Conservation (phyloP, 2,888 invertebrate species). For the Ectemnius continuus region DNA sequence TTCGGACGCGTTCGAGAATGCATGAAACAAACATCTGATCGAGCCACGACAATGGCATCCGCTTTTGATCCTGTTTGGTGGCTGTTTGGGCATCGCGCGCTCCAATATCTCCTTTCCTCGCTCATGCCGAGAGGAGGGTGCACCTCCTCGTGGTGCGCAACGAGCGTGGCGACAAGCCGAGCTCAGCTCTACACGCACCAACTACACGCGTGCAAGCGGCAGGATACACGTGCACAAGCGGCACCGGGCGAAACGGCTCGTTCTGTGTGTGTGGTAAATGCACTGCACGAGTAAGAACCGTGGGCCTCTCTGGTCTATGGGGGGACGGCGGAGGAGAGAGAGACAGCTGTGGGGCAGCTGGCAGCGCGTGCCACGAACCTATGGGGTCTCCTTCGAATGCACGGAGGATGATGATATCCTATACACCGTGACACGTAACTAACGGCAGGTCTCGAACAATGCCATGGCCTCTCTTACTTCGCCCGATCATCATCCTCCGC, state of each 20-base stretch:
- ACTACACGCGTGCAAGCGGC: constrained; percentile 35
- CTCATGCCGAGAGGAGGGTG: constrained; percentile 25
- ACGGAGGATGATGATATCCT: constrained; percentile 69
- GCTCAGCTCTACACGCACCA: constrained; percentile 25
- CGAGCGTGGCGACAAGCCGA: constrained; percentile 19
- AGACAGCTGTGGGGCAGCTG: constrained; percentile 78
- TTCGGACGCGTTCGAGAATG: constrained; percentile 7
- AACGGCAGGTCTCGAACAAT: constrained; percentile 61
- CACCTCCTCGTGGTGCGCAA: constrained; percentile 40
- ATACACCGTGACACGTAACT: constrained; percentile 63
- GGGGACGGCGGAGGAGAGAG: constrained; percentile 64
- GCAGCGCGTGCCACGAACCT: constrained; percentile 78
- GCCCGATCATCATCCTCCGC: no score
- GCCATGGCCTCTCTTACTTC: constrained; percentile 11
- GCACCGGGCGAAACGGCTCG: constrained; percentile 41
- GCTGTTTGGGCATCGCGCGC: constrained; percentile 14
- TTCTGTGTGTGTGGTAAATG: constrained; percentile 64
- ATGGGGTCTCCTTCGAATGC: constrained; percentile 74
- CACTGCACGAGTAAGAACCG: constrained; percentile 67
- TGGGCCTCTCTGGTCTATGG: constrained; percentile 37
- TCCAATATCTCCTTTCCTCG: constrained; percentile 13
- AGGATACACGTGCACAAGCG: constrained; percentile 44
- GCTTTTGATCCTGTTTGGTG: constrained; percentile 4
- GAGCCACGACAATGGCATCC: constrained; percentile 15
- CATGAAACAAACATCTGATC: constrained; percentile 4